Evolutionary conservation across 1,140 invertebrate species (phyloP).

Genomic region (Gryon sp.): DNA sequence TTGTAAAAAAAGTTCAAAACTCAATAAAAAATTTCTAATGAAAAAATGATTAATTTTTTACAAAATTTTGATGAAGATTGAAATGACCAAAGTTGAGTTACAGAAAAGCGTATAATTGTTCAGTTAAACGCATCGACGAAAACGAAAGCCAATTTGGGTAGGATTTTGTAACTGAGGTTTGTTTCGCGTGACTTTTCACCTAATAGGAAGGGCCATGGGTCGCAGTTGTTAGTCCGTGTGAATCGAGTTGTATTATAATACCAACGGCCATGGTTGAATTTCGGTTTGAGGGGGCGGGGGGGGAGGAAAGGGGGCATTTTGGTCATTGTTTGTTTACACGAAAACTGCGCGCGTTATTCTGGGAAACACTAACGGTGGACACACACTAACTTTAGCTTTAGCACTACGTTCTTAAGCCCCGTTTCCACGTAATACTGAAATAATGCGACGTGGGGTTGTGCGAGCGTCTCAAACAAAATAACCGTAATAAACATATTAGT

Average conservation of each 20-base stretch:
- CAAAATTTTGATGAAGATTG: too few species aligned
- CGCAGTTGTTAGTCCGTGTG: conserved; percentile 24
- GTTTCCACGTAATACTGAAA: conserved; percentile 32
- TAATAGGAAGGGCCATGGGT: conserved; percentile 21
- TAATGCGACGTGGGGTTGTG: conserved; percentile 9
- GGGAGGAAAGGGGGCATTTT: background rate
- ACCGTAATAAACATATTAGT: conserved; percentile 52
- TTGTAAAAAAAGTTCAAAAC: too few species aligned
- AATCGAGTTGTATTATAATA: conserved; percentile 1
- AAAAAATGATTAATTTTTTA: too few species aligned
- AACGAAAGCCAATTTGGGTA: conserved; percentile 12
- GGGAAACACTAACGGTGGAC: conserved; percentile 14
- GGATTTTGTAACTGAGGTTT: conserved; percentile 6
- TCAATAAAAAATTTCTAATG: too few species aligned
- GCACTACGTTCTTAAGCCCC: conserved; percentile 7
- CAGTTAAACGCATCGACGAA: conserved; percentile 6
- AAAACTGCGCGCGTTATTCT: conserved; percentile 31
- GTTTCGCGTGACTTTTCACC: conserved; percentile 20
- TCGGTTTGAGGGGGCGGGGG: too few species aligned
- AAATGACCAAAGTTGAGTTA: too few species aligned
- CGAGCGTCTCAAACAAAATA: conserved; percentile 25
- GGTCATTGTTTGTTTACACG: conserved; percentile 51
- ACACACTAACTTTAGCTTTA: conserved; percentile 32
- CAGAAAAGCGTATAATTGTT: background rate
- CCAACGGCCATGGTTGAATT: conserved; percentile 8